Evolutionary conservation across 2,113 vertebrate species (phyloP).

Genomic region (Oophaga pumilio): DNA sequence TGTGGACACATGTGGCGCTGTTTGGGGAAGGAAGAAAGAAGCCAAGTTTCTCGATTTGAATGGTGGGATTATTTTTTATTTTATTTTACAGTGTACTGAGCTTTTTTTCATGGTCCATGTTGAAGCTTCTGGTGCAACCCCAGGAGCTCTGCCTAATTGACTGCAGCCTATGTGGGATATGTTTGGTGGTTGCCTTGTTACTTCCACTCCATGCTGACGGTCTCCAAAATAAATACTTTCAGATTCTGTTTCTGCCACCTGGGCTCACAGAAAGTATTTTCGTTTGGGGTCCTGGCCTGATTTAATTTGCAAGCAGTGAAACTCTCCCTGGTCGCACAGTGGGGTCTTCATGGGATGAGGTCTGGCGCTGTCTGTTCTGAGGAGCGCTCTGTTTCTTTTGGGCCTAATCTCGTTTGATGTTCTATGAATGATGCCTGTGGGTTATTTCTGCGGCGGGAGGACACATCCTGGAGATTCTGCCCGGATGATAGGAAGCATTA

Average conservation of each 20-base stretch:
- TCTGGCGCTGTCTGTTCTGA: constrained; percentile 10
- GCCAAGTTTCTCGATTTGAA: no score
- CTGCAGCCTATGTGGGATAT: neutral
- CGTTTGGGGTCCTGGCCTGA: neutral
- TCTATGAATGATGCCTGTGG: neutral
- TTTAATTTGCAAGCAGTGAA: neutral
- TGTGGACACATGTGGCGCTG: no score
- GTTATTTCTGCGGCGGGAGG: constrained; percentile 33
- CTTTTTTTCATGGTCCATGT: no score
- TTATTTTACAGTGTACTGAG: no score
- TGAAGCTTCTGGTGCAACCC: no score
- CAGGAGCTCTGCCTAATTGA: neutral
- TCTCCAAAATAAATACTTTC: neutral
- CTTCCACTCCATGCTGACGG: neutral
- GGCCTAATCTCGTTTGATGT: constrained; percentile 22
- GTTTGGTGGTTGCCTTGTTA: neutral
- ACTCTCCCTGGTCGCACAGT: neutral
- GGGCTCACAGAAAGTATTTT: neutral
- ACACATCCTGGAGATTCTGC: neutral
- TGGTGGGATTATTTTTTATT: no score
- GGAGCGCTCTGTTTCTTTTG: constrained; percentile 19
- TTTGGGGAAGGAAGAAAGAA: no score
- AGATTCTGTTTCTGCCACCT: neutral
- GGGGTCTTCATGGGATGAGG: constrained; percentile 21
- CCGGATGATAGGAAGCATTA: neutral